These are phyloP conservation scores for Scaptomyza reducta DNA, from an alignment of 2,888 invertebrate species.

Conservation along the genomic window DNA sequence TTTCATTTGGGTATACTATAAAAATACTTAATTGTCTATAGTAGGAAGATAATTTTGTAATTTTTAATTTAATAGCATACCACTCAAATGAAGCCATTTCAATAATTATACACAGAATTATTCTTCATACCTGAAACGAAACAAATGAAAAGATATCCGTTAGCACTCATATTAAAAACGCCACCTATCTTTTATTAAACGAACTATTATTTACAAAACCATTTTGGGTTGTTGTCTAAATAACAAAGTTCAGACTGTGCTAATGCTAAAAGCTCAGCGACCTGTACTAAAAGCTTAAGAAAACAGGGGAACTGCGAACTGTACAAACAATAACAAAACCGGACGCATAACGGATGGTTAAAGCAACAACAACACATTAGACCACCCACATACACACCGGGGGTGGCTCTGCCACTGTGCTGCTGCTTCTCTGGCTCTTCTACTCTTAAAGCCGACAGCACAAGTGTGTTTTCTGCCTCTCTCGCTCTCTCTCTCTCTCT, in stretches of 20 bases:
- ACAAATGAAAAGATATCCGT: constrained; percentile 1
- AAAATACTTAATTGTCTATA: background rate
- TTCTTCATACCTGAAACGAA: constrained; percentile 46
- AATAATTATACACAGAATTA: background rate
- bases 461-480: constrained; percentile 9
- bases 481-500: constrained; percentile 15
- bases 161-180: constrained; percentile 13
- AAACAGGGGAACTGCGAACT: constrained; percentile 35
- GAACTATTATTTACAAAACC: background rate
- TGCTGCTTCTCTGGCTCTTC: constrained; percentile 18
- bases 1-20: background rate
- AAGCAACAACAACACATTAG: constrained; percentile 17
- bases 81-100: constrained; percentile 46
- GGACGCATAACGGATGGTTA: constrained; percentile 28
- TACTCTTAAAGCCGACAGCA: constrained; percentile 42
- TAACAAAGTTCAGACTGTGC: constrained; percentile 1
- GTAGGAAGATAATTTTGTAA: background rate
- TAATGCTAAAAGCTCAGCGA: constrained; percentile 25
- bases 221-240: constrained; percentile 38
- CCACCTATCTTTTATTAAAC: constrained; percentile 2
- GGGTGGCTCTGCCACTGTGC: constrained; percentile 51
- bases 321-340: constrained; percentile 8
- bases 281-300: constrained; percentile 33
- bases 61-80: constrained; percentile 26
- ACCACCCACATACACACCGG: constrained; percentile 37